Evolutionary conservation across 1,140 invertebrate species (phyloP).

Genomic region (Ceratina australensis): DNA sequence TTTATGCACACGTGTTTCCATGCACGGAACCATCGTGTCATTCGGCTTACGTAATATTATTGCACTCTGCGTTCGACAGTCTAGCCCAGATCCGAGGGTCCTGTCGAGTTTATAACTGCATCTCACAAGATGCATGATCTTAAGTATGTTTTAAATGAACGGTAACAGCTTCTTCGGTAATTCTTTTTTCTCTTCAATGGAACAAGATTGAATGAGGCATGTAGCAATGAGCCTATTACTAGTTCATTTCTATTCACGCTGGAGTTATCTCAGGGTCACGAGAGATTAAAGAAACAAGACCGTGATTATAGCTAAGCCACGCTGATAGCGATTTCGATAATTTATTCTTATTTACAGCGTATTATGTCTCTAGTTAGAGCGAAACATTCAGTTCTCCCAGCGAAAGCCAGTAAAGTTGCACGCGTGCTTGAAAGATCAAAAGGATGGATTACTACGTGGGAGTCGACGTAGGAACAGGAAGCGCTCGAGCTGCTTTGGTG

Average conservation of each 20-base stretch:
- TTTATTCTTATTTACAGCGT: conserved; percentile 46
- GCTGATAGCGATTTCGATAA: conserved; percentile 48
- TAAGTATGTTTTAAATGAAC: too few relatives aligned
- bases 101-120: not conserved
- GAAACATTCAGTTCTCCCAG: conserved; percentile 42
- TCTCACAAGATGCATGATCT: not conserved
- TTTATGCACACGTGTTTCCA: conserved; percentile 13
- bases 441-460: conserved; percentile 87
- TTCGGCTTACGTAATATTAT: conserved; percentile 27
- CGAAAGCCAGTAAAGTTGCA: not conserved
- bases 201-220: not conserved
- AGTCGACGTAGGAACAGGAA: conserved; percentile 96
- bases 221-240: not conserved
- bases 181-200: not conserved
- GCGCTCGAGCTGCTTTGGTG: conserved; percentile 91
- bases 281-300: conserved; percentile 50
- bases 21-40: not conserved
- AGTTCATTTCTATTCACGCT: conserved; percentile 43
- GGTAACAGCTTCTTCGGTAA: not conserved
- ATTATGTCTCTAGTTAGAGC: conserved; percentile 25
- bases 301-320: conserved; percentile 37
- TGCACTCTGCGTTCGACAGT: not conserved
- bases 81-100: not conserved
- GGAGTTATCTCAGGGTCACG: conserved; percentile 72
- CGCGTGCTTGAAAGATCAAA: not conserved